Evolutionary conservation across 2,113 vertebrate species (phyloP), one percentile per base, ranked within the genome.

Genomic region (Ceuthmochares aereus): DNA sequence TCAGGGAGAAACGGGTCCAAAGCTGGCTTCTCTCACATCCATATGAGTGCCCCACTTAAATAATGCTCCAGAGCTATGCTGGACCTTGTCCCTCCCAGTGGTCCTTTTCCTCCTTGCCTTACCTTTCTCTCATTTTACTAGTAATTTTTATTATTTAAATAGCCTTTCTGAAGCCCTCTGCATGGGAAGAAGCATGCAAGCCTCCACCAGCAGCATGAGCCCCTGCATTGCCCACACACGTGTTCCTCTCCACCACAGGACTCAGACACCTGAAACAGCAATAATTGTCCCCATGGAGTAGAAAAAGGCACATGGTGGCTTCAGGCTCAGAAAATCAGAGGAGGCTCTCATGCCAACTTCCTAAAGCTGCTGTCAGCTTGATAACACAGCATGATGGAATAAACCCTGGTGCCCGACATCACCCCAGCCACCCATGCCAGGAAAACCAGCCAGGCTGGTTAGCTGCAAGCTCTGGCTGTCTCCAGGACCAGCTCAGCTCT

Each of bases 321-420:
- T 52, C 14, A 15, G 26, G 30, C 43, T 78, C 78, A 37, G 49
- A 54, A 78, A 58, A 70, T 16, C 3, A 5, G 16, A 81, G 49
- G 13, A 84, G 23, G 9, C 5, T 5, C 8, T 84, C 26, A 4
- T 3, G 18, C 9, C 54, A 52, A 16, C 58, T 76, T 86, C 34
- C 49, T 78, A 15, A 52, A 64, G 60, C 51, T 78, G 21, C 56
- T 84, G 43, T 47, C 52, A 82, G 43, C 77, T 62, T 47, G 80
- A 26, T 59, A 76, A 22, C 12, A 16, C 0, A 0, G 15, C 1
- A 4, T 26, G 49, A 60, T 1, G 7, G 58, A 32, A 22, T 40
- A 29, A 79, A 37, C 34, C 56, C 34, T 8, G 14, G 13, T 68
- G 34, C 51, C 73, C 51, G 60, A 62, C 45, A 30, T 77, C n/a